Conservation (phyloP, 2,888 invertebrate species). For the Boloria selene region DNA sequence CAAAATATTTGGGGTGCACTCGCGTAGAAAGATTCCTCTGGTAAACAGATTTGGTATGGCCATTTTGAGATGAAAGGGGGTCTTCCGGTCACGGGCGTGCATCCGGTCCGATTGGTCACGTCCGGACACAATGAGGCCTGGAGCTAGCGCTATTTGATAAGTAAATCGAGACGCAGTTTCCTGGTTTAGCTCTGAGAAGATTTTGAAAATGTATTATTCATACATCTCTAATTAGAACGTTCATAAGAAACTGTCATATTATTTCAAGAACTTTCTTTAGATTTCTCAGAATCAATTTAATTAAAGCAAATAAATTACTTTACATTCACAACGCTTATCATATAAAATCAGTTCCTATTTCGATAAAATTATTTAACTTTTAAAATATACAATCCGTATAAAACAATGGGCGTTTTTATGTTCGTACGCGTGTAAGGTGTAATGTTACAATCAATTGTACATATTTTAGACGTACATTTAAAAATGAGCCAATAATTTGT, state of each 20-base stretch:
- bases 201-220: too few relatives aligned
- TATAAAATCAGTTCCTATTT: too few relatives aligned
- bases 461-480: conserved; percentile 41
- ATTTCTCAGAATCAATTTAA: too few relatives aligned
- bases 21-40: conserved; percentile 76
- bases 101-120: conserved; percentile 62
- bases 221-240: too few relatives aligned
- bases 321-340: too few relatives aligned
- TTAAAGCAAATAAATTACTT: too few relatives aligned
- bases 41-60: conserved; percentile 71
- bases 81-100: conserved; percentile 73
- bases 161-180: conserved; percentile 25
- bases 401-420: conserved; percentile 22
- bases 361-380: neutral
- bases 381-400: conserved; percentile 3
- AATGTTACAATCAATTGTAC: conserved; percentile 29
- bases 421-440: conserved; percentile 38
- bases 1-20: conserved; percentile 73
- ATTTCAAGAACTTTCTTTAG: too few relatives aligned
- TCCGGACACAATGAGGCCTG: conserved; percentile 39
- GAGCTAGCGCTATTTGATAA: conserved; percentile 47
- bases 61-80: conserved; percentile 75
- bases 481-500: neutral
- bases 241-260: too few relatives aligned
- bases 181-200: neutral